Evolutionary conservation across 1,140 invertebrate species (phyloP), one percentile per base, ranked within the genome.

Genomic region (Drosophila sproati): DNA sequence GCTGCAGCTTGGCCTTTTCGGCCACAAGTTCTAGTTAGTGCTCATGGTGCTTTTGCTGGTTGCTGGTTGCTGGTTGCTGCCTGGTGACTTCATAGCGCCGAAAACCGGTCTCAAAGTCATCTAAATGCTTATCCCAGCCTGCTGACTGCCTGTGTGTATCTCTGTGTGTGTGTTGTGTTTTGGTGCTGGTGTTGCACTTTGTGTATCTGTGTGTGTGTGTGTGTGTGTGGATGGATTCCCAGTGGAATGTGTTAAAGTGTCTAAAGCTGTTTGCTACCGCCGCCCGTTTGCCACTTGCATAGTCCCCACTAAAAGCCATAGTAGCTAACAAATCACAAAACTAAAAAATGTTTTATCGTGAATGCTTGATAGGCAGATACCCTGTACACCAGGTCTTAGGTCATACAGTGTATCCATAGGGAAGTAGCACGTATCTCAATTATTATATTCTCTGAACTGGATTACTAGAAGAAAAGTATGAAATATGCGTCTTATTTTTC

Each of bases 231-330:
- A 63, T 66, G 75, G 47, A 80, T 68, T 81, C 79, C 79, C 79
- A 81, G 77, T 69, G 79, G 79, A 81, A 81, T 81, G 79, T 80
- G 79, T 79, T 81, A 81, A 81, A 81, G 79, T 81, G 79, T 81
- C 79, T 81, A 81, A 81, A 81, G 77, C 79, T 81, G 78, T 76
- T 81, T 79, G 78, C 72, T 69, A 59, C 70, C 62, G 55, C 70
- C 63, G 63, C 55, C 62, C 54, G 54, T 28, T 34, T 69, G 28
- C 48, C 56, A 43, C 62, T 50, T 31, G 45, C 70, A 54, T 51
- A 6, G 48, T 5, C 12, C 52, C 61, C 52, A 50, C 62, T 59
- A 43, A 50, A 31, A 31, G 48, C 34, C 55, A 50, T 48, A 48
- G 48, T 54, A 73, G 55, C 63, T 57, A 32, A 73, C 63, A 67